Conservation (phyloP, 2,888 invertebrate species). For the Lucinisca nassula region DNA sequence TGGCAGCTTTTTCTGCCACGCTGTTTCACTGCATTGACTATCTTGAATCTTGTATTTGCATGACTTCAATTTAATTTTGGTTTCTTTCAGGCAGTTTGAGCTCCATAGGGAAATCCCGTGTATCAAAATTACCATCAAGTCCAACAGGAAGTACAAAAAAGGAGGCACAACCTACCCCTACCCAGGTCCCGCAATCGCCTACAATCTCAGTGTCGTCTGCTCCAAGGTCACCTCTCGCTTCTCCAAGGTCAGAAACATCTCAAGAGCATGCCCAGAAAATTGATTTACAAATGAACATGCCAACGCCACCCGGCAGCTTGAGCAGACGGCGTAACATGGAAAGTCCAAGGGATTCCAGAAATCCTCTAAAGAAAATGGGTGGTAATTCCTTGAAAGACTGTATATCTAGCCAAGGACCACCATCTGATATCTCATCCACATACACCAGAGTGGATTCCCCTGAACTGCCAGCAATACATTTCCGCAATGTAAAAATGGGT, state of each 20-base stretch:
- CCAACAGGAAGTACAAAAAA: slow-evolving; percentile 8
- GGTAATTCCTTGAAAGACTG: slow-evolving; percentile 78
- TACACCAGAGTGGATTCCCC: slow-evolving; percentile 82
- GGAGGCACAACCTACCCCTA: background rate
- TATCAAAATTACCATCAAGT: background rate
- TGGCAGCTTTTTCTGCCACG: too few relatives aligned
- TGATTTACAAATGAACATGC: slow-evolving; percentile 71
- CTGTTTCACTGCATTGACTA: too few relatives aligned
- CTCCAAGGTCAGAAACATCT: slow-evolving; percentile 26
- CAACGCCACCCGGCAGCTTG: slow-evolving; percentile 85
- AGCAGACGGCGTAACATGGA: slow-evolving; percentile 80
- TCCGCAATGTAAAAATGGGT: slow-evolving; percentile 82
- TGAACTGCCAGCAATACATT: slow-evolving; percentile 86
- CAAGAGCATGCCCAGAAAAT: slow-evolving; percentile 67
- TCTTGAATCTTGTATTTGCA: too few relatives aligned
- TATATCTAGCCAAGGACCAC: slow-evolving; percentile 75
- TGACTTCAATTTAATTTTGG: background rate
- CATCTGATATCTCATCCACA: slow-evolving; percentile 70
- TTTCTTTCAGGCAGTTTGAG: background rate
- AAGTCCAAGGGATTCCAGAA: slow-evolving; percentile 76
- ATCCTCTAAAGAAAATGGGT: slow-evolving; percentile 78
- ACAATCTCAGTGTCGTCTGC: slow-evolving; percentile 48
- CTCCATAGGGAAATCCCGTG: background rate
- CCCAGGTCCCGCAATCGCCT: slow-evolving; percentile 42
- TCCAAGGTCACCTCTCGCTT: slow-evolving; percentile 56